These are phyloP conservation scores for Clarias pachynema DNA, from an alignment of 2,797 vertebrate genomes.

Conservation along the genomic window DNA sequence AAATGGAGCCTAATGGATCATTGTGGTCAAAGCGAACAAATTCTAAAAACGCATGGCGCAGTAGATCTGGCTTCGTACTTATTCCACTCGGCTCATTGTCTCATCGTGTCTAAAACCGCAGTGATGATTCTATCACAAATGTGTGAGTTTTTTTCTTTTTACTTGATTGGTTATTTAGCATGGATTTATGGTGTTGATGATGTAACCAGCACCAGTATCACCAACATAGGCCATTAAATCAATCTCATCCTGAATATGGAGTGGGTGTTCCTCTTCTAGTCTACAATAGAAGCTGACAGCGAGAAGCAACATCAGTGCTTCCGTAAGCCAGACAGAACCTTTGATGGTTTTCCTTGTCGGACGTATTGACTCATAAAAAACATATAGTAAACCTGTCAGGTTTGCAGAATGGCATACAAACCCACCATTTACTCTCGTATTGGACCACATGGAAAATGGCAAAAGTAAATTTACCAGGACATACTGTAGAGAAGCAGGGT, in stretches of 20 bases:
- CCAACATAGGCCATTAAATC: not conserved
- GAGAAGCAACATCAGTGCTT: not conserved
- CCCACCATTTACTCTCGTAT: not conserved
- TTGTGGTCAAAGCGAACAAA: slow-evolving; percentile 27
- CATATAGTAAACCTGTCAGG: not conserved
- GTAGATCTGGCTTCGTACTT: not conserved
- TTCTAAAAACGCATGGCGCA: not conserved
- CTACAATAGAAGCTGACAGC: not conserved
- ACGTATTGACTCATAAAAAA: not conserved
- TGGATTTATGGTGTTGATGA: not conserved
- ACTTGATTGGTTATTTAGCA: not conserved
- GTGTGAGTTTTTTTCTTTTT: not conserved
- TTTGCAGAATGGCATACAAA: not conserved
- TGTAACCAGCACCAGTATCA: not conserved
- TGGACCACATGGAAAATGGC: not conserved
- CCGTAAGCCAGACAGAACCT: not conserved
- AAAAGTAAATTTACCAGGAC: not conserved
- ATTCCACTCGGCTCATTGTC: not conserved
- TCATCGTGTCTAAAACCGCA: not conserved
- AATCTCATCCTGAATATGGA: not conserved
- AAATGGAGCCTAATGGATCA: slow-evolving; percentile 31
- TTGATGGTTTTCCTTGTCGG: not conserved
- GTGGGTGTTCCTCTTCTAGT: not conserved
- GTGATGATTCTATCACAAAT: not conserved
- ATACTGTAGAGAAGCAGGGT: not conserved